phyloP scores from a whole-genome alignment of 2,797 vertebrate genomes.

The Lagorchestes hirsutus region DNA sequence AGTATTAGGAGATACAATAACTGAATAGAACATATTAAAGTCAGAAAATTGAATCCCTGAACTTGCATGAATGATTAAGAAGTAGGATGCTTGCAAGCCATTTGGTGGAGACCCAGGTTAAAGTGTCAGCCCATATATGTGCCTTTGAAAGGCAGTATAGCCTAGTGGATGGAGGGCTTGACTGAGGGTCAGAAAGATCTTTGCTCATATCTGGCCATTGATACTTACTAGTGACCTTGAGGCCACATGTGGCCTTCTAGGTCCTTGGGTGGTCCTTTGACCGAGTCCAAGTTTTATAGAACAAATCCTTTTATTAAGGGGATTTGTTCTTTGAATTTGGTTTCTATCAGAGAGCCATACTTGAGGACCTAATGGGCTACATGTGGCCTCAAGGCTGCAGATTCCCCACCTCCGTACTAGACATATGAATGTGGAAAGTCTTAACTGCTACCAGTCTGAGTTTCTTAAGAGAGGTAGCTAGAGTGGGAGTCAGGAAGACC shows the following conservation, averaged over 20 bases:
- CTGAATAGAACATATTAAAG: not conserved
- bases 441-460: not conserved
- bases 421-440: not conserved
- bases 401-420: not conserved
- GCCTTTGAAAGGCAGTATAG: not conserved
- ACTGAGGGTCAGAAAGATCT: not conserved
- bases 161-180: not conserved
- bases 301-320: no score
- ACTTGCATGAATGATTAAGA: not conserved
- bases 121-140: not conserved
- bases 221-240: not conserved
- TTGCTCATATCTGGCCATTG: not conserved
- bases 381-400: no score
- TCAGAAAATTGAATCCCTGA: not conserved
- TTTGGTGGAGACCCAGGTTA: not conserved
- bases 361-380: no score
- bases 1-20: not conserved
- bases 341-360: no score
- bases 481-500: not conserved
- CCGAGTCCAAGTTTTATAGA: no score
- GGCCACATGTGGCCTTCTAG: no score
- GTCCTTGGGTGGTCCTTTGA: no score
- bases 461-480: not conserved
- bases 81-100: not conserved
- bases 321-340: no score